Conservation (phyloP, 2,888 invertebrate species). For the Linnaemya vulpina region DNA sequence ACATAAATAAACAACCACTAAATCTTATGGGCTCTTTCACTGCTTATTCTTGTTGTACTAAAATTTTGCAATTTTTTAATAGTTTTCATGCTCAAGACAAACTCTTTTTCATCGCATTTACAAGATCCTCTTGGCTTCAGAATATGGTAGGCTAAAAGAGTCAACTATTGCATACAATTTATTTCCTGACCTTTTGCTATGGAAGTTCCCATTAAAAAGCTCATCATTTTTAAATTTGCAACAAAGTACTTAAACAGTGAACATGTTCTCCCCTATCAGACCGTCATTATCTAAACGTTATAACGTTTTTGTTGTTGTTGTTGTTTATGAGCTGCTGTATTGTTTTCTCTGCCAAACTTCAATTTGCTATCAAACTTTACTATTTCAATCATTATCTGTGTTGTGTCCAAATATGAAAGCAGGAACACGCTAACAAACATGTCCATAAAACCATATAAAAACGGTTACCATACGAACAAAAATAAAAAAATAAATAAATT, state of each 20-base stretch:
- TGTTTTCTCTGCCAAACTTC: slow-evolving; percentile 52
- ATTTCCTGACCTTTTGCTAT: slow-evolving; percentile 59
- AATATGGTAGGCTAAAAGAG: too few species aligned
- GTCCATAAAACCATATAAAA: slow-evolving; percentile 63
- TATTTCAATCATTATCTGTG: slow-evolving; percentile 70
- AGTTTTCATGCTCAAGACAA: too few species aligned
- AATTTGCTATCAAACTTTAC: slow-evolving; percentile 70
- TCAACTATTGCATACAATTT: too few species aligned
- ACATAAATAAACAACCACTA: too few species aligned
- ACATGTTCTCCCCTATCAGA: slow-evolving; percentile 39
- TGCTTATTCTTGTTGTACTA: too few species aligned
- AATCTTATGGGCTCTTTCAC: too few species aligned
- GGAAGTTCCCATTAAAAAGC: slow-evolving; percentile 46
- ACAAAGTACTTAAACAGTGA: slow-evolving; percentile 30
- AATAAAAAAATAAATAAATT: slow-evolving; percentile 7
- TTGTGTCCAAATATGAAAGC: slow-evolving; percentile 17
- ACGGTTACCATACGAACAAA: not conserved
- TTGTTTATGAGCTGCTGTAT: slow-evolving; percentile 30
- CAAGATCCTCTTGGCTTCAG: too few species aligned
- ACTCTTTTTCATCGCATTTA: too few species aligned
- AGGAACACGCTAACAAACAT: not conserved
- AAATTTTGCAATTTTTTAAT: too few species aligned
- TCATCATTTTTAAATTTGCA: slow-evolving; percentile 43
- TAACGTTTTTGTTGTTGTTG: slow-evolving; percentile 13
- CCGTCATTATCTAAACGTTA: slow-evolving; percentile 53